Evolutionary conservation across 2,113 vertebrate species (phyloP).

Genomic region (Ceyx melanurus): DNA sequence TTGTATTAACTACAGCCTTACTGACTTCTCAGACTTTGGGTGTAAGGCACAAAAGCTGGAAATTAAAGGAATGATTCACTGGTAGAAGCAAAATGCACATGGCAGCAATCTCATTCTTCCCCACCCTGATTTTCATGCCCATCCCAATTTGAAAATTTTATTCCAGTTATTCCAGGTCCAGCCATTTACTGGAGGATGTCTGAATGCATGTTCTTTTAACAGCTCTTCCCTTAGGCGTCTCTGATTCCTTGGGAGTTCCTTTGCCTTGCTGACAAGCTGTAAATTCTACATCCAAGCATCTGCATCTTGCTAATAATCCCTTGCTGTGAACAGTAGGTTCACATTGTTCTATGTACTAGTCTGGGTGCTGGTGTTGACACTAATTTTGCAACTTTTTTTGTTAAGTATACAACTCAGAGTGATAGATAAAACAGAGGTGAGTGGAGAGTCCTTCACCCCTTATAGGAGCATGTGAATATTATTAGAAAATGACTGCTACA

Average conservation of each 20-base stretch:
- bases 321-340: background rate
- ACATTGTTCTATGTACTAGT: background rate
- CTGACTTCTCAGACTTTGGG: background rate
- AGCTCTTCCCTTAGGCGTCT: background rate
- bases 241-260: background rate
- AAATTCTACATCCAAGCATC: background rate
- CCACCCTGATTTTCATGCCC: conserved; percentile 6
- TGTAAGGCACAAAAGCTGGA: conserved; percentile 14
- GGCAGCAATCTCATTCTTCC: conserved; percentile 1
- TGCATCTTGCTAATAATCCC: background rate
- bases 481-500: background rate
- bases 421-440: background rate
- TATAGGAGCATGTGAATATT: background rate
- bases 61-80: conserved; percentile 17
- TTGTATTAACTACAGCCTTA: background rate
- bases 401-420: background rate
- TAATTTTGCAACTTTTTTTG: background rate
- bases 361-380: background rate
- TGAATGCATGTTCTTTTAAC: background rate
- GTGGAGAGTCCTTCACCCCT: background rate
- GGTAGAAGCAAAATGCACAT: background rate
- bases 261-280: background rate
- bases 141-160: background rate
- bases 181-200: background rate
- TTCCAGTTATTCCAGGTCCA: conserved; percentile 45